Evolutionary conservation across 2,113 vertebrate genomes (phyloP), one percentile per base, ranked within the genome.

Genomic region (Ranitomeya imitator): DNA sequence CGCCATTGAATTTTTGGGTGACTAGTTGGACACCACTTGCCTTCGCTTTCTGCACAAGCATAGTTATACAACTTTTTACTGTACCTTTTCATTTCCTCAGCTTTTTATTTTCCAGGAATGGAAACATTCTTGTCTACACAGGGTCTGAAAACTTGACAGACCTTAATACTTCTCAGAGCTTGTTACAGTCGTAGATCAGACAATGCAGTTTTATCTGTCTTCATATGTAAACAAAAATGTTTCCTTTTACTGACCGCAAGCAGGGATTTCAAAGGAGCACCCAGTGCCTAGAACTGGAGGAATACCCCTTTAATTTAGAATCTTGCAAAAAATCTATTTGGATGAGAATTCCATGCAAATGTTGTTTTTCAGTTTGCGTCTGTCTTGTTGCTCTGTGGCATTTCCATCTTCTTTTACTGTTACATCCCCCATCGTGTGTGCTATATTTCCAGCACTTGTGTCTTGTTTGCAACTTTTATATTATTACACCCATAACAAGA

Each of bases 401-500:
- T 51, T 3, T 52, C 51, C 37, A 21, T 51, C 19, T 51, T 76
- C 19, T 52, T 37, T 76, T 45, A 14, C 0, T 31, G 4, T 7
- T 0, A 12, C 6, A 45, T 45, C 60, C 57, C 23, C n/a, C 23
- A 8, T 54, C 7, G 63, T 63, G 15, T 63, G 3, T 63, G 11
- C 19, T 21, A 11, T 18, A 11, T 10, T 63, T 21, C 69, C 12
- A 45, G 37, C 37, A 45, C 3, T 45, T 63, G 4, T 81, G 55
- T 87, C 19, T 87, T 81, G 21, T 54, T 77, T 76, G 67, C 69
- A 83, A 21, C 23, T 23, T 31, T 21, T n/a, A 51, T 45, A 55
- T 37, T 82, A 2, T 26, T 83, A 23, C 73, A 13, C 65, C 9
- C 12, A 59, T 67, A 90, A 89, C 90, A 88, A 92, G 45, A 86